Percentiles rank a stretch among this genome's conserved stretches.
phyloP scores from a whole-genome alignment of 2,113 vertebrate species.

The Chauna torquata region DNA sequence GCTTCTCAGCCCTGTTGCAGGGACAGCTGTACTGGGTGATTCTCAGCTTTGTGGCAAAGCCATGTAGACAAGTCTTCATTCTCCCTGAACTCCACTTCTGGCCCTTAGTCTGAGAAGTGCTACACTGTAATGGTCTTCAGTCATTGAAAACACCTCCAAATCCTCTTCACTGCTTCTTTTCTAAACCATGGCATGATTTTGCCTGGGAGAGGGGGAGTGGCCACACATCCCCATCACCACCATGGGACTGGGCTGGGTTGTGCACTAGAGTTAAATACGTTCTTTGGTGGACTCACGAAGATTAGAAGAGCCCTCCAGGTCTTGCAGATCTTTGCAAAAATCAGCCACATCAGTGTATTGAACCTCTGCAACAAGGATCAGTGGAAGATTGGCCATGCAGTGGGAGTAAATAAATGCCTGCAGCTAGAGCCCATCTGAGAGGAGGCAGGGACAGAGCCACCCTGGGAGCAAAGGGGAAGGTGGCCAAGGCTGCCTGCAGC shows the following conservation, averaged over 20 bases:
- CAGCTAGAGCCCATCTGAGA: not conserved
- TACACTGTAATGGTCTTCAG: not conserved
- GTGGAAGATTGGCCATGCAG: rapidly evolving
- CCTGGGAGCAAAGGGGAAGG: not conserved
- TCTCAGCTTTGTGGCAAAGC: not conserved
- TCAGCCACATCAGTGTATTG: rapidly evolving
- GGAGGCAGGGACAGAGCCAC: not conserved
- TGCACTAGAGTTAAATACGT: not conserved
- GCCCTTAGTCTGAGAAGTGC: not conserved
- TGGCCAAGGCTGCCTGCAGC: not conserved
- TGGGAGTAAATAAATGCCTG: not conserved
- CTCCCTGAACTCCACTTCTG: not conserved
- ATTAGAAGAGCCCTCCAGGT: not conserved
- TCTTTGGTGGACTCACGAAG: not conserved
- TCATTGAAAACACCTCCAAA: not conserved
- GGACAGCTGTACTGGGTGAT: not conserved
- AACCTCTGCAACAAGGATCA: not conserved
- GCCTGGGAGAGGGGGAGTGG: not conserved
- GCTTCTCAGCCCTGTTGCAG: not conserved
- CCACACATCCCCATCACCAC: not conserved
- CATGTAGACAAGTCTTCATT: not conserved
- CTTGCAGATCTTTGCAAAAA: not conserved
- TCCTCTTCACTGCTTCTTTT: not conserved
- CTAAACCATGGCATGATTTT: not conserved
- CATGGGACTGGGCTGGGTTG: rapidly evolving